Conservation (phyloP, 2,888 invertebrate genomes). For the Caenorhabditis sp. region DNA sequence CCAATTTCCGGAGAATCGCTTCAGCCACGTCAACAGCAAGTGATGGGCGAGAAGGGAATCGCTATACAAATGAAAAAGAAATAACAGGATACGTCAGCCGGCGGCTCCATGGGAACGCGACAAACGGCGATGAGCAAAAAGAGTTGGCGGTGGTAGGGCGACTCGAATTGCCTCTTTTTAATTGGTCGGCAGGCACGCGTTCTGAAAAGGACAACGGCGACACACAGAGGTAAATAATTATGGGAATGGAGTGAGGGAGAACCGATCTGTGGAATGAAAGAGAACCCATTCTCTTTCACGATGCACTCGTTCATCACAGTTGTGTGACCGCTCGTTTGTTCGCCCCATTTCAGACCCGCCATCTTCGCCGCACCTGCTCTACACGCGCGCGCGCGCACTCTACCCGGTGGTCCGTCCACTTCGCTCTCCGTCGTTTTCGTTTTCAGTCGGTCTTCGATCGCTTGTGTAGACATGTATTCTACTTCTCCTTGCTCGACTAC, state of each 20-base stretch:
- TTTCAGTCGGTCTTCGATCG: slow-evolving; percentile 3
- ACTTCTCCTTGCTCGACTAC: slow-evolving; percentile 12
- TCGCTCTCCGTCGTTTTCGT: neutral
- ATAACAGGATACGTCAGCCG: neutral
- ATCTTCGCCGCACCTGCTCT: too few relatives aligned
- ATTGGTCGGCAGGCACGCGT: neutral
- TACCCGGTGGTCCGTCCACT: too few relatives aligned
- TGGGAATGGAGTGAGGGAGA: too few relatives aligned
- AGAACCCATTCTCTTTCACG: too few relatives aligned
- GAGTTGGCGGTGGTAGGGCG: neutral
- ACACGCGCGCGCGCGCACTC: slow-evolving; percentile 2
- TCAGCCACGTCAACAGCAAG: neutral
- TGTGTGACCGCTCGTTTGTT: too few relatives aligned
- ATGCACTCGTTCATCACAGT: too few relatives aligned
- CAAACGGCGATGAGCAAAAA: neutral
- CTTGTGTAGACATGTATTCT: slow-evolving; percentile 16
- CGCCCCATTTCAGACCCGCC: too few relatives aligned
- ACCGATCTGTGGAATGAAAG: too few relatives aligned
- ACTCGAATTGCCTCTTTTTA: neutral
- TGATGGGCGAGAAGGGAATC: neutral
- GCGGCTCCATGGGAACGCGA: neutral
- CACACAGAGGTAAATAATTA: too few relatives aligned
- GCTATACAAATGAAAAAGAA: neutral
- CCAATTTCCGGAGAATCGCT: slow-evolving; percentile 23
- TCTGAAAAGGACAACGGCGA: too few relatives aligned